Evolutionary conservation across 2,888 invertebrate species (phyloP).

Genomic region (Apodemia duryi): DNA sequence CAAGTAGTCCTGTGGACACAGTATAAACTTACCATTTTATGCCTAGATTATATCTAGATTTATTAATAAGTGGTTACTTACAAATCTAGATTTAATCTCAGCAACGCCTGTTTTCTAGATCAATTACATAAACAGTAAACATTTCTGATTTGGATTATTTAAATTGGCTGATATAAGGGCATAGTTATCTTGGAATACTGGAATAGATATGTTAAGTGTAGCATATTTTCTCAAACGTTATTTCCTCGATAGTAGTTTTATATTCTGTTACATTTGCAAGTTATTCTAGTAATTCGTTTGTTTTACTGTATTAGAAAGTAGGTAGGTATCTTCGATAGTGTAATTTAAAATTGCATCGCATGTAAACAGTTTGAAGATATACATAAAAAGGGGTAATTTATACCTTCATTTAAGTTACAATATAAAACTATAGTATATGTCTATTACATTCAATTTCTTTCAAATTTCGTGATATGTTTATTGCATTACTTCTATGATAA

Average conservation of each 20-base stretch:
- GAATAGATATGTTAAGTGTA: constrained; percentile 9
- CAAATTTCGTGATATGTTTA: too few relatives aligned
- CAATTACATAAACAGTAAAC: background rate
- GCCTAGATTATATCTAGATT: background rate
- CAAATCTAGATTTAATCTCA: constrained; percentile 2
- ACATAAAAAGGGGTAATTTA: background rate
- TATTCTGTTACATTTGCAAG: background rate
- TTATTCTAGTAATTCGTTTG: background rate
- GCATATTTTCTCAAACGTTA: constrained; percentile 1
- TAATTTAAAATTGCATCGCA: background rate
- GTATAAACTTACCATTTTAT: background rate
- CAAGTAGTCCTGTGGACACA: background rate
- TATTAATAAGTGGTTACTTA: background rate
- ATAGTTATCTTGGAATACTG: constrained; percentile 2
- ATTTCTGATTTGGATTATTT: background rate
- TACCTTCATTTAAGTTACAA: background rate
- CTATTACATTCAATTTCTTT: background rate
- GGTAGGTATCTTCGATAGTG: too few relatives aligned
- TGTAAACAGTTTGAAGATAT: background rate
- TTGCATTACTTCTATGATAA: too few relatives aligned
- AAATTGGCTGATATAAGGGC: background rate
- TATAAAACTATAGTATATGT: background rate
- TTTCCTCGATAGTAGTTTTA: background rate
- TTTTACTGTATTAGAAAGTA: background rate
- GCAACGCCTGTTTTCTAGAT: background rate